Evolutionary conservation across 92 coral and sea anemone genomes (phyloP), one percentile per base, ranked within the genome.

Genomic region (Porites divaricata): DNA sequence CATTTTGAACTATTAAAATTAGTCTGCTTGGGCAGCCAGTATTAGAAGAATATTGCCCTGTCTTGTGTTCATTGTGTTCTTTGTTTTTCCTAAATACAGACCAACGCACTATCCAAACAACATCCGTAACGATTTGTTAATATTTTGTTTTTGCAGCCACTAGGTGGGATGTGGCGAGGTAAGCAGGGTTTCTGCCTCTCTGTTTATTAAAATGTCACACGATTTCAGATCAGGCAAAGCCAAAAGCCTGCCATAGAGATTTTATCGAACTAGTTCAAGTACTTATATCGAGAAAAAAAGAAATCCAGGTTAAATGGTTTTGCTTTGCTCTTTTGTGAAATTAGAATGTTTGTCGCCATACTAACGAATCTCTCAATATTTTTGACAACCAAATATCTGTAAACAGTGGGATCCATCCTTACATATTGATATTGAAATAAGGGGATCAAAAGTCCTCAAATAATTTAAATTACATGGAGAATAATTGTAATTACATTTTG

Each of bases 141-240:
- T 41, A 8, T 54, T 8, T 20, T 17, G 67, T 81, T 67, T 25
- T 21, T 23, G 1, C 25, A 88, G 91, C 80, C 3, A 62, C 91
- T 35, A 72, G 91, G 21, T 88, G 91, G 91, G 91, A 88, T 23
- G 85, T 87, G 28, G 91, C 91, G 6, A 75, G 91, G 91, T 88
- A 77, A 24, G 91, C 14, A 57, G 62, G 3, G 14, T 17, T 57
- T 57, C 19, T 17, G 17, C 8, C 65, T 4, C n/a, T 8, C n/a
- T 61, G 65, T 8, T 8, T 6, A 20, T 15, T 19, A 61, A 61
- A 61, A 61, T 61, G 16, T 19, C 65, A 61, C 19, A 19, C 19
- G 16, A 15, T 6, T 21, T 15, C 65, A 7, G 12, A 61, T 61
- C n/a, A 19, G 65, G 1, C 20, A 16, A 61, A 61, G 65, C 65